phyloP scores from a whole-genome alignment of 2,888 invertebrate species.

The Willowsia nigromaculata region DNA sequence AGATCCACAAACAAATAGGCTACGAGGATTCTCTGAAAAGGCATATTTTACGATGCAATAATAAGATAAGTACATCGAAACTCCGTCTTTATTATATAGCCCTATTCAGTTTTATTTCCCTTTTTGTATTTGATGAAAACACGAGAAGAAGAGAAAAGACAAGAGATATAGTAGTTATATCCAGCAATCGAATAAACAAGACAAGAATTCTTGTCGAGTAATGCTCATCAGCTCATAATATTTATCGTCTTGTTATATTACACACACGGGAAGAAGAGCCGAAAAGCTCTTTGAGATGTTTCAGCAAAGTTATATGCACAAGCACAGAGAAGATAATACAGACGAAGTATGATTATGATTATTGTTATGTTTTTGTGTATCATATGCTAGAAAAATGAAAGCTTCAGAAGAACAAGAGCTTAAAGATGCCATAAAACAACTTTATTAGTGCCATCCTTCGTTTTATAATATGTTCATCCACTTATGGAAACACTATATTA shows the following conservation, averaged over 20 bases:
- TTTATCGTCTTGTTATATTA: slow-evolving; percentile 37
- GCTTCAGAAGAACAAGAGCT: slow-evolving; percentile 58
- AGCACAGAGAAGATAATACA: neutral
- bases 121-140: slow-evolving; percentile 28
- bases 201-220: slow-evolving; percentile 44
- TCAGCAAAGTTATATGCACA: slow-evolving; percentile 33
- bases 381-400: slow-evolving; percentile 43
- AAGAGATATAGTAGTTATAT: neutral
- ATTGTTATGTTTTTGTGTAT: slow-evolving; percentile 61
- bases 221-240: neutral
- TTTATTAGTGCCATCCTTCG: slow-evolving; percentile 70
- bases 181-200: slow-evolving; percentile 38
- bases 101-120: slow-evolving; percentile 67
- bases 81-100: slow-evolving; percentile 49
- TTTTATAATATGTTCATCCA: slow-evolving; percentile 50
- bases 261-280: slow-evolving; percentile 47
- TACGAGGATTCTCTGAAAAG: slow-evolving; percentile 27
- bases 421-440: slow-evolving; percentile 70
- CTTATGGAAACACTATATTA: slow-evolving; percentile 52
- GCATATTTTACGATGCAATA: slow-evolving; percentile 64
- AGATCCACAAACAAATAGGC: slow-evolving; percentile 22
- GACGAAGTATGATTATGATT: slow-evolving; percentile 51
- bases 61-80: slow-evolving; percentile 55
- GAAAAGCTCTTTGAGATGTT: slow-evolving; percentile 39
- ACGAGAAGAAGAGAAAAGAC: neutral